A percentile compares a stretch with the other conserved stretches of the same genome.
These are phyloP conservation scores for Atta texana DNA, from an alignment of 1,140 invertebrate species.

Conservation along the genomic window DNA sequence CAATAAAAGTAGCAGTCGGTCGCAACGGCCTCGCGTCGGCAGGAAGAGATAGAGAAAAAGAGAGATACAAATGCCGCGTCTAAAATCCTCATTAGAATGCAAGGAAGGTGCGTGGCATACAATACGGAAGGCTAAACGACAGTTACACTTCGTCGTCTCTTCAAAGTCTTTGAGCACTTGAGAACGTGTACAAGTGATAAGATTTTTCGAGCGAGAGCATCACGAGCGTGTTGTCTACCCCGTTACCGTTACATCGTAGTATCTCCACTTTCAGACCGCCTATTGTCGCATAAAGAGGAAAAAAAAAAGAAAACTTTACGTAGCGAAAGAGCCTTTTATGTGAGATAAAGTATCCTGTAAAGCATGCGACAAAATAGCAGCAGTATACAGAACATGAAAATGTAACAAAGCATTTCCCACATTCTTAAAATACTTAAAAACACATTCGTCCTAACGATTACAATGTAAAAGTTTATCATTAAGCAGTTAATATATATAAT, in stretches of 20 bases:
- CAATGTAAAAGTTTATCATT: neutral
- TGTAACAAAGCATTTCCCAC: neutral
- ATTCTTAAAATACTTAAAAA: conserved; percentile 5
- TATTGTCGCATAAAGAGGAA: conserved; percentile 32
- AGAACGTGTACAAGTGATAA: conserved; percentile 43
- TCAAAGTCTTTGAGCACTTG: conserved; percentile 46
- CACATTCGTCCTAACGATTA: conserved; percentile 2
- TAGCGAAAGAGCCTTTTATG: conserved; percentile 33
- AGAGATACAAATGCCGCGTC: neutral
- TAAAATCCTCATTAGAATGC: conserved; percentile 58
- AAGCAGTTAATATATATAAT: neutral
- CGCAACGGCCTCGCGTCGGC: neutral
- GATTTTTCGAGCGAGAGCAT: conserved; percentile 48
- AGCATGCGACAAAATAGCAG: conserved; percentile 2
- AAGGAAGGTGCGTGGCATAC: conserved; percentile 34
- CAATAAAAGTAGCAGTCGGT: conserved; percentile 42
- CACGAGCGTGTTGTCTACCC: conserved; percentile 4
- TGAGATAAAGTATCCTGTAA: conserved; percentile 27
- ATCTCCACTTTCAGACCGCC: conserved; percentile 40
- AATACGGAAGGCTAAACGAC: conserved; percentile 54
- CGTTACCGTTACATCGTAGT: conserved; percentile 37
- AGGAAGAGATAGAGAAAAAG: neutral
- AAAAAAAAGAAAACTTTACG: conserved; percentile 13
- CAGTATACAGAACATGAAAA: neutral
- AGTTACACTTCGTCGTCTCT: conserved; percentile 46